Evolutionary conservation across 1,140 invertebrate species (phyloP).

Genomic region (Whitmania pigra): DNA sequence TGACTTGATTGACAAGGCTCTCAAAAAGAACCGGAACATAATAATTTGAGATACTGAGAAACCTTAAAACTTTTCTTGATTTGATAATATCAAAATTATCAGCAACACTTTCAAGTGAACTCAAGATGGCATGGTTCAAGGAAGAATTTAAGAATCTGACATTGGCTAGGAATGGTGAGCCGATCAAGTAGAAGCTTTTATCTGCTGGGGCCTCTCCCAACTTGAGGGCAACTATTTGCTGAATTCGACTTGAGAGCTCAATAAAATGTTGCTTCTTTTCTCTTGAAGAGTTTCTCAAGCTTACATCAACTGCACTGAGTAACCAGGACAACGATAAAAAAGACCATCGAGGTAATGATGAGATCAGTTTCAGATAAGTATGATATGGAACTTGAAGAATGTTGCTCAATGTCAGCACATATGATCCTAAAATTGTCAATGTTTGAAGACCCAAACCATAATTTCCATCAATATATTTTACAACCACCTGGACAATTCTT

Average conservation of each 20-base stretch:
- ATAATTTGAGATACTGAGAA: neutral
- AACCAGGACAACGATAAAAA: too few species aligned
- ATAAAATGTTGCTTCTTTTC: too few species aligned
- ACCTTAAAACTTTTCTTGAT: neutral
- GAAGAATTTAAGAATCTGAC: too few species aligned
- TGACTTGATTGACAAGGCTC: neutral
- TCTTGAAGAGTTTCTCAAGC: too few species aligned
- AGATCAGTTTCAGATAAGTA: neutral
- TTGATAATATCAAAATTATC: neutral
- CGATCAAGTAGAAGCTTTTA: too few species aligned
- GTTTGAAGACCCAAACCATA: neutral
- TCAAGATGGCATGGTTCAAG: too few species aligned
- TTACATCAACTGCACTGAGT: too few species aligned
- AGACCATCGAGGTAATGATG: neutral
- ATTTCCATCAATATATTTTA: neutral
- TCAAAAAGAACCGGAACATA: neutral
- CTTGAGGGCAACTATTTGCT: too few species aligned
- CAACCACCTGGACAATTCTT: neutral
- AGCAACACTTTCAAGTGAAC: too few species aligned
- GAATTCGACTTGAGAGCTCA: too few species aligned
- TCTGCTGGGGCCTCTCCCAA: too few species aligned
- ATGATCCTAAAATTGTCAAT: neutral
- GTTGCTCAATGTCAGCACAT: neutral
- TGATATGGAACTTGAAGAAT: neutral
- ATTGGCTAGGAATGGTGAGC: too few species aligned